Percentiles rank a stretch among this genome's conserved stretches.
These are phyloP conservation scores for Microctonus hyperodae DNA, from an alignment of 2,888 invertebrate species.

Conservation along the genomic window DNA sequence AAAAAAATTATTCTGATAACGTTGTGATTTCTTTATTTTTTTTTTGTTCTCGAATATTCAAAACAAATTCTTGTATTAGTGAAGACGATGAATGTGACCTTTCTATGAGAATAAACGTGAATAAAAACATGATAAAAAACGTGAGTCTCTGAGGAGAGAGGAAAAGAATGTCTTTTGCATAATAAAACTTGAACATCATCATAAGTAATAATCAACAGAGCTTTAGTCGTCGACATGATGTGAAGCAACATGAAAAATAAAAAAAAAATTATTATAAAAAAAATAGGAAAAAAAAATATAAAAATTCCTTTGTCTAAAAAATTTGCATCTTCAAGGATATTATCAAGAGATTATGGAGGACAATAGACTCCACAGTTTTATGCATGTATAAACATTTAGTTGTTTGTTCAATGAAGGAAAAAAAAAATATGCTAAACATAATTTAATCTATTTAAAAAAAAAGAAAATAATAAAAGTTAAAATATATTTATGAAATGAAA, in stretches of 20 bases:
- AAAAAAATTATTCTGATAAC: neutral
- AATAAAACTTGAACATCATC: neutral
- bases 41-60: neutral
- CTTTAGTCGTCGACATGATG: neutral
- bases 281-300: neutral
- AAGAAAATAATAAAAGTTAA: neutral
- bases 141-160: neutral
- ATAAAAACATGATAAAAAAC: conserved; percentile 12
- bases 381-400: neutral
- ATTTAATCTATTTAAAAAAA: neutral
- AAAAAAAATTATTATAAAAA: neutral
- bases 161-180: conserved; percentile 1
- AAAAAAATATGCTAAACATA: neutral
- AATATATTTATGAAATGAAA: neutral
- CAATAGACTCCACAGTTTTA: neutral
- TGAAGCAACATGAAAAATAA: neutral
- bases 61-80: neutral
- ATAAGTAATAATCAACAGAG: conserved; percentile 16
- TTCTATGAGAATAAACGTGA: neutral
- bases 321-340: neutral
- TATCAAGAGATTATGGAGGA: neutral
- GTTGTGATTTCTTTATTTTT: neutral
- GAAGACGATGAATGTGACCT: neutral
- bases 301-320: neutral
- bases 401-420: neutral